Conservation (phyloP, 2,797 vertebrate species). For the Etheostoma perlongum region DNA sequence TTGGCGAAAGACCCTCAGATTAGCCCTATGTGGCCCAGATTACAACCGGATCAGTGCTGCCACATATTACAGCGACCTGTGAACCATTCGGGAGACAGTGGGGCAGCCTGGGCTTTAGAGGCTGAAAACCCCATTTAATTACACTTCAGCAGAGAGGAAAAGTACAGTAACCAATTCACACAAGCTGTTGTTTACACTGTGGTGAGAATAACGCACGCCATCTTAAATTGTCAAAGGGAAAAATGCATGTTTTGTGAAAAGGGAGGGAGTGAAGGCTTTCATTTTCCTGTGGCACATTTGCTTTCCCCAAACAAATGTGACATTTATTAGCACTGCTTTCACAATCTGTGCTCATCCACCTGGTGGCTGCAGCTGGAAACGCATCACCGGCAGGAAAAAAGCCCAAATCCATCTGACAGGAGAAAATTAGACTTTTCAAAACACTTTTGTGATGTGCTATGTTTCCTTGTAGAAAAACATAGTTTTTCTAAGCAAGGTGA, state of each 20-base stretch:
- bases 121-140: slow-evolving; percentile 82
- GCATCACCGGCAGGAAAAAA: background rate
- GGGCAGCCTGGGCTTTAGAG: slow-evolving; percentile 61
- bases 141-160: slow-evolving; percentile 76
- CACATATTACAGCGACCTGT: slow-evolving; percentile 65
- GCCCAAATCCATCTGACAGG: slow-evolving; percentile 12
- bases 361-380: slow-evolving; percentile 51
- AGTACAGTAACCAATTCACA: slow-evolving; percentile 62
- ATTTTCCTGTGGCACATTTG: slow-evolving; percentile 34
- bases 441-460: slow-evolving; percentile 4
- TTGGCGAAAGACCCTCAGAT: slow-evolving; percentile 69
- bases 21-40: slow-evolving; percentile 82
- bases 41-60: slow-evolving; percentile 76
- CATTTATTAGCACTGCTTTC: slow-evolving; percentile 27
- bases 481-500: slow-evolving; percentile 6
- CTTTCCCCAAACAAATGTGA: slow-evolving; percentile 55
- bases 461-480: background rate
- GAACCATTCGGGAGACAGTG: slow-evolving; percentile 61
- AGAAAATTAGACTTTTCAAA: slow-evolving; percentile 35
- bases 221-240: slow-evolving; percentile 32
- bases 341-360: slow-evolving; percentile 18
- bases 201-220: background rate
- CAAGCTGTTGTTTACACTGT: slow-evolving; percentile 45
- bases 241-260: slow-evolving; percentile 26
- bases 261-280: background rate